A percentile compares a stretch with the other conserved stretches of the same genome.
Evolutionary conservation across 2,888 invertebrate genomes (phyloP).

Genomic region (Villa cingulata): DNA sequence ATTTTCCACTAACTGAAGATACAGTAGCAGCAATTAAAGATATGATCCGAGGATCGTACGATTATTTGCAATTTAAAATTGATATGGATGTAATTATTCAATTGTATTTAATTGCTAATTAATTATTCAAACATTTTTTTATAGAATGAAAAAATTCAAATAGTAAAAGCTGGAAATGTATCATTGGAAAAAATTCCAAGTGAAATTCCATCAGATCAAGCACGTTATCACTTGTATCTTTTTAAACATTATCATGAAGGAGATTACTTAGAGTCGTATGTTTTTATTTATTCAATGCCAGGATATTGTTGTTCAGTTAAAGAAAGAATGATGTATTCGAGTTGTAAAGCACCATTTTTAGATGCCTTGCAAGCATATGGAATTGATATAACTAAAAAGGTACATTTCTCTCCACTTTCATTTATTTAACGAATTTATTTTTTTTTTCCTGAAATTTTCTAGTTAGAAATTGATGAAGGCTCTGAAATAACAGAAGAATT

Average conservation of each 20-base stretch:
- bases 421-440: neutral
- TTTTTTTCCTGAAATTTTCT: conserved; percentile 22
- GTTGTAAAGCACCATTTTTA: conserved; percentile 86
- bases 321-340: conserved; percentile 97
- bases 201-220: conserved; percentile 63
- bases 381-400: conserved; percentile 74
- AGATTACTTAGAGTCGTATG: conserved; percentile 70
- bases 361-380: conserved; percentile 68
- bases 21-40: conserved; percentile 62
- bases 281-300: conserved; percentile 98
- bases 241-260: conserved; percentile 91
- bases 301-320: conserved; percentile 92
- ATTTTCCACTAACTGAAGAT: conserved; percentile 74
- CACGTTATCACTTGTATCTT: conserved; percentile 78
- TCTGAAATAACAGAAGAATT: conserved; percentile 81
- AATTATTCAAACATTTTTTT: conserved; percentile 17
- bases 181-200: conserved; percentile 53
- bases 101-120: neutral
- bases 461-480: conserved; percentile 86
- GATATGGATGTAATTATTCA: conserved; percentile 48
- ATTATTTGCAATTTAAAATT: conserved; percentile 83
- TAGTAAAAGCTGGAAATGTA: conserved; percentile 60
- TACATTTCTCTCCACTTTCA: conserved; percentile 32
- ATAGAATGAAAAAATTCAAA: conserved; percentile 68
- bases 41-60: conserved; percentile 57